Evolutionary conservation across 2,888 invertebrate species (phyloP).

Genomic region (Dasysyrphus albostriatus): DNA sequence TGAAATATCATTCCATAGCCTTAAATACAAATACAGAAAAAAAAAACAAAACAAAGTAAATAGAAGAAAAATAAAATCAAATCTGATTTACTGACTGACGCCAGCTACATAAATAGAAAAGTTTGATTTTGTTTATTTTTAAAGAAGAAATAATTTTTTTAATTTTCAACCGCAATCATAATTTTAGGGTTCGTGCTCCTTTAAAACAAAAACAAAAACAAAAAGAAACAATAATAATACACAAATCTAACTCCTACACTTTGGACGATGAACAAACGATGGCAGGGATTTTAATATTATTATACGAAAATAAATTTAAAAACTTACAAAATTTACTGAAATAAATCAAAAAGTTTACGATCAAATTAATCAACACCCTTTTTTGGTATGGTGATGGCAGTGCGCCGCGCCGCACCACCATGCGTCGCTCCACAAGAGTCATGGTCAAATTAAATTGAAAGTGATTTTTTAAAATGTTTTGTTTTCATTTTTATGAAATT

Average conservation of each 20-base stretch:
- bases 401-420: no score
- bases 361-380: slow-evolving; percentile 48
- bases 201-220: no score
- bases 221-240: neutral
- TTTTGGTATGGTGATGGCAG: slow-evolving; percentile 6
- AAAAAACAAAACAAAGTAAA: neutral
- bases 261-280: neutral
- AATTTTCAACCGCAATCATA: slow-evolving; percentile 21
- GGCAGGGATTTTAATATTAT: neutral
- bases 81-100: slow-evolving; percentile 21
- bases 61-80: neutral
- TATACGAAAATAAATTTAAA: neutral
- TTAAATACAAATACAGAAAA: neutral
- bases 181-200: slow-evolving; percentile 14
- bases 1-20: neutral
- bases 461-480: slow-evolving; percentile 29
- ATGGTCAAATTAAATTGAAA: slow-evolving; percentile 41
- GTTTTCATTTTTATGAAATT: neutral
- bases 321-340: slow-evolving; percentile 6
- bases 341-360: slow-evolving; percentile 49
- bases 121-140: neutral
- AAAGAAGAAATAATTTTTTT: neutral
- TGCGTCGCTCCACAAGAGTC: neutral
- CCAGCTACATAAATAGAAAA: slow-evolving; percentile 34
- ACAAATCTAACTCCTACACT: slow-evolving; percentile 11